These are phyloP conservation scores for Hylaeus anthracinus DNA, from an alignment of 1,140 invertebrate species.

Conservation along the genomic window DNA sequence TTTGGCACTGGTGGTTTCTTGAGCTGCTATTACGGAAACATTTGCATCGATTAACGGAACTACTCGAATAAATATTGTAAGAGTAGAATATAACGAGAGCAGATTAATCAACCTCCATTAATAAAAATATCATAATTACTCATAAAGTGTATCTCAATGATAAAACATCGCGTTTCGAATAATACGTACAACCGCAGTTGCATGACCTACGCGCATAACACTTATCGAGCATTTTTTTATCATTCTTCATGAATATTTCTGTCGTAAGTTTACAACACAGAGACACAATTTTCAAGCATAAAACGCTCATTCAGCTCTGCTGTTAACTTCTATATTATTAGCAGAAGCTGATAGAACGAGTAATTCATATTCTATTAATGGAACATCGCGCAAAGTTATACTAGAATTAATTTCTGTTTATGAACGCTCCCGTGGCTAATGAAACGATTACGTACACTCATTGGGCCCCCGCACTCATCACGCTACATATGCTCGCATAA, in stretches of 20 bases:
- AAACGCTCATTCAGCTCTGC: not conserved
- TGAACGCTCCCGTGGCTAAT: not conserved
- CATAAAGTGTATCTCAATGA: not conserved
- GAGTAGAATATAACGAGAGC: too few relatives aligned
- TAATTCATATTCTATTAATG: conserved; percentile 28
- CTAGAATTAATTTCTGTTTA: not conserved
- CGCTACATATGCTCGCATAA: not conserved
- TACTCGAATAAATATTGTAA: too few relatives aligned
- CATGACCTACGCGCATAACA: conserved; percentile 4
- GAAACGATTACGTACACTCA: not conserved
- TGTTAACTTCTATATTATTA: conserved; percentile 5
- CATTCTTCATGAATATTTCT: conserved; percentile 24
- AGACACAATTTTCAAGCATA: not conserved
- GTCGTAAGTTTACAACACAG: not conserved
- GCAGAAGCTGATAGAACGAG: not conserved
- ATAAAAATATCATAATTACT: too few relatives aligned
- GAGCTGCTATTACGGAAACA: too few relatives aligned
- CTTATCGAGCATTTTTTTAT: conserved; percentile 22
- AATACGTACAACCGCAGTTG: not conserved
- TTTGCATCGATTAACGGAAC: too few relatives aligned
- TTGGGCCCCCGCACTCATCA: not conserved
- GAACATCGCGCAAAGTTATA: not conserved
- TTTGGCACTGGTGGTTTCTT: too few relatives aligned
- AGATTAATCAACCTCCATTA: too few relatives aligned
- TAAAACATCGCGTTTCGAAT: not conserved